Conservation (phyloP, 2,797 vertebrate genomes). For the Sebastes hopkinsi region DNA sequence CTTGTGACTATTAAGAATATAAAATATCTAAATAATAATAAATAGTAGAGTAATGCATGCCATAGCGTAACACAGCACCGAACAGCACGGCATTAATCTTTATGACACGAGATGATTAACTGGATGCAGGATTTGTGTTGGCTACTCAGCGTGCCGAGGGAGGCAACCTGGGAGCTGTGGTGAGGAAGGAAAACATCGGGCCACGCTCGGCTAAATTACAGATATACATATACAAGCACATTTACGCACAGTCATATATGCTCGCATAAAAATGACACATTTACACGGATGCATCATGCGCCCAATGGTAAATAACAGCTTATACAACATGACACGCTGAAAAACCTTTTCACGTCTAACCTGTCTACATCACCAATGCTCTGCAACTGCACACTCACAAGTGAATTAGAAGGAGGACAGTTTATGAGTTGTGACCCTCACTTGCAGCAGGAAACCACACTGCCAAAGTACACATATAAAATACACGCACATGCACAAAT, state of each 20-base stretch:
- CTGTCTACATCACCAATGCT: neutral
- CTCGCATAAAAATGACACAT: constrained; percentile 4
- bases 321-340: neutral
- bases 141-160: constrained; percentile 36
- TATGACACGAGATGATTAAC: constrained; percentile 60
- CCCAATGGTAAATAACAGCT: constrained; percentile 6
- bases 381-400: neutral
- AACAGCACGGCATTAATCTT: constrained; percentile 28
- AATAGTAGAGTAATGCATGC: neutral
- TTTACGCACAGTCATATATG: constrained; percentile 21
- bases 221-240: constrained; percentile 29
- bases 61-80: neutral
- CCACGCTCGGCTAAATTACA: constrained; percentile 47
- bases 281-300: neutral
- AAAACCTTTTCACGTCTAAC: constrained; percentile 3
- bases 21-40: neutral
- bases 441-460: constrained; percentile 64
- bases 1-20: neutral
- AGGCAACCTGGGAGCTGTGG: constrained; percentile 59
- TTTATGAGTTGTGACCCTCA: constrained; percentile 51
- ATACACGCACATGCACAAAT: constrained; percentile 25
- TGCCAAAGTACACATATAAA: constrained; percentile 66
- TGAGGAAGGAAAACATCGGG: constrained; percentile 69
- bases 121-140: constrained; percentile 67
- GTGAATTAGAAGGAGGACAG: constrained; percentile 34